Base-by-base conservation (phyloP, 2,888 invertebrate genomes). In the Brachyptera risi region DNA sequence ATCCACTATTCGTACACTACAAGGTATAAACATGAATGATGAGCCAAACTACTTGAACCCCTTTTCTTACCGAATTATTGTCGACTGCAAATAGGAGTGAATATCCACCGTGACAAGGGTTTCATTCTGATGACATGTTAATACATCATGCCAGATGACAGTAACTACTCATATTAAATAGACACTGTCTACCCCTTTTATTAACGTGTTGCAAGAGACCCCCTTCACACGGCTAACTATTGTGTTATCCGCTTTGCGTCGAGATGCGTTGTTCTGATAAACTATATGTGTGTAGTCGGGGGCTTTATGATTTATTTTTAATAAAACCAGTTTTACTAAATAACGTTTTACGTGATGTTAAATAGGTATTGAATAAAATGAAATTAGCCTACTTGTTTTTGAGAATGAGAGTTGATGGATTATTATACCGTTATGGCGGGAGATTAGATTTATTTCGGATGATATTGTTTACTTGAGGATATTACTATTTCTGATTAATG, bases 311-410 rank as follows among this genome's bases (percentile, higher is more conserved):
- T 42, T 42, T 42, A 42, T 42, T 42, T n/a, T 4, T 21, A n/a
- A 3, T 42, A 15, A 17, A 42, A 42, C 42, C 42, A 42, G 42
- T 42, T 42, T 42, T 42, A 42, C 21, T 19, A 21, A 19, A 21
- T n/a, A n/a, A n/a, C n/a, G n/a, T 42, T 42, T 42, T 42, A 21
- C 17, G 21, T 42, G 21, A 17, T 42, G 42, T 42, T 42, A 42
- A 42, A 42, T 42, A 42, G 21, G 19, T 21, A 42, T 42, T 42
- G 42, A 42, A 42, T 42, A 21, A 42, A 42, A 42, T 42, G 42
- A 42, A n/a, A n/a, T n/a, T n/a, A n/a, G n/a, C n/a, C n/a, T n/a
- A n/a, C n/a, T n/a, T n/a, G n/a, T n/a, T n/a, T n/a, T n/a, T n/a
- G n/a, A n/a, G n/a, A n/a, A n/a, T n/a, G n/a, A n/a, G n/a, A n/a